Evolutionary conservation across 2,888 invertebrate genomes (phyloP), one percentile per base, ranked within the genome.

Genomic region (Limnephilus auricula): DNA sequence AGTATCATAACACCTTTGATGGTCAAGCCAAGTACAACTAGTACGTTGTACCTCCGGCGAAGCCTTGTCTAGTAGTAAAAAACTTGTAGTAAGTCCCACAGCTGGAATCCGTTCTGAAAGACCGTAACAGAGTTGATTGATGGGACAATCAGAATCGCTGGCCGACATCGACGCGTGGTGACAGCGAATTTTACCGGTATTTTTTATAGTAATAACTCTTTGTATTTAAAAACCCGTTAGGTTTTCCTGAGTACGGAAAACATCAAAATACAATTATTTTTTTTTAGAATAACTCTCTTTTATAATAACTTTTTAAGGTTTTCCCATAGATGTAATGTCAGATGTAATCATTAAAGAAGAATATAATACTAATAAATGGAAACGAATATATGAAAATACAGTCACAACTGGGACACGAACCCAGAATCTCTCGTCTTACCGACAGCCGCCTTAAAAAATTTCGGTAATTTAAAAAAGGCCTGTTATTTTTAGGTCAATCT

Each of bases 51-150:
- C 65, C 65, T 25, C 65, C 65, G 65, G 65, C 65, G 65, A 65
- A 65, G 65, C 25, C n/a, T 65, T 25, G 85, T 45, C 30, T 40
- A 25, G 45, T 25, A 12, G 84, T 40, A 85, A 45, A 85, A 85
- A 85, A 85, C 85, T 85, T 32, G 25, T n/a, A 40, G 25, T 85
- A 40, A 10, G 30, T 37, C 85, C 80, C 30, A 25, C 80, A 32
- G 80, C 37, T 37, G 40, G 84, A 34, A 84, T 84, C 34, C 84
- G 84, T 25, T 50, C 32, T 50, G 65, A 86, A 86, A 86, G 86
- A 86, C 79, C 83, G 65, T 31, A 83, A 37, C 90, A 25, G 82
- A 50, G 30, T 90, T 90, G 90, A 90, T 90, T 90, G 90, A 90
- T 90, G n/a, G 90, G 78, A 85, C 86, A 90, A 86, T 90, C 90